Evolutionary conservation across 2,797 vertebrate genomes (phyloP), one percentile per base, ranked within the genome.

Genomic region (Dallia pectoralis): DNA sequence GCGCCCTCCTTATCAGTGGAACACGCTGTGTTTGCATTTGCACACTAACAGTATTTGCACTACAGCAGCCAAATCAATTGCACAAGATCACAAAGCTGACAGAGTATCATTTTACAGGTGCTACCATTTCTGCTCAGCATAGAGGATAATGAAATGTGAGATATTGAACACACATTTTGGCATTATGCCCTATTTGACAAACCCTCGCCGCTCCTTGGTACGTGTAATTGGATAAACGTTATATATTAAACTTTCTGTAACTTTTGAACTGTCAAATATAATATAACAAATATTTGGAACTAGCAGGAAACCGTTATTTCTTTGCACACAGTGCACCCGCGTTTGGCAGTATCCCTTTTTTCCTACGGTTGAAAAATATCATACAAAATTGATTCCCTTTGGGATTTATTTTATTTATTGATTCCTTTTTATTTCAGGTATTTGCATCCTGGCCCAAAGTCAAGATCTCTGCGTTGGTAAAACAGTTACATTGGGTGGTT

Each of bases 1-100:
- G 40, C 12, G 74, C 63, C 61, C 12, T 73, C 36, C 51, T 70
- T 69, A 70, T 81, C 67, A 72, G 40, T 70, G 53, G 70, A 63
- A 71, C 70, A 22, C 78, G 79, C 79, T 73, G 73, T 61, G 62
- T 49, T 40, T 61, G 72, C 68, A 77, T 51, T 69, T 40, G 22
- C 74, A 36, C 70, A 51, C 48, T 66, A 61, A 61, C 33, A 75
- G n/a, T 73, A 9, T 36, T 71, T 76, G 48, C 72, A 67, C 25
- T 32, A 67, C 25, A 27, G 36, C n/a, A 70, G 73, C 18, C 53
- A 36, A 44, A 25, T 18, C 67, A 67, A 66, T 72, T 64, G 63
- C 7, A 18, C 30, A 22, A 64, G 15, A 27, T 67, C 48, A 66
- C 22, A 77, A 75, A n/a, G 56, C 63, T 14, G 61, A 8, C 29